Evolutionary conservation across 2,113 vertebrate genomes (phyloP).

Genomic region (Cairina moschata): DNA sequence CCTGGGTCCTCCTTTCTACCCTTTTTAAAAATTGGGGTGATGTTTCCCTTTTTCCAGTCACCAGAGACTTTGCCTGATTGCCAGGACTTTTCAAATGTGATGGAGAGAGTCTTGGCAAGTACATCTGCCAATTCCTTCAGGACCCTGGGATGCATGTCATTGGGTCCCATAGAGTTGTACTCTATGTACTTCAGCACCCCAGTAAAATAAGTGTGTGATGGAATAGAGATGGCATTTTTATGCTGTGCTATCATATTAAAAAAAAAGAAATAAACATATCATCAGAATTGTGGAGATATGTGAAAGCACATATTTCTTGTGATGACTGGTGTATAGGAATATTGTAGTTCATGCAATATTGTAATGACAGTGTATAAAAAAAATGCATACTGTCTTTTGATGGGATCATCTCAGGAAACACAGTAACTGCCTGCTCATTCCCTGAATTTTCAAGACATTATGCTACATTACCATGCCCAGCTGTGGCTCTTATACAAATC

Average conservation of each 20-base stretch:
- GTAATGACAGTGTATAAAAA: background rate
- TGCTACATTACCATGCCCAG: background rate
- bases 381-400: background rate
- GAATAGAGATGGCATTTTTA: background rate
- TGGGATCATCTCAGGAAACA: background rate
- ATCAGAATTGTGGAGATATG: background rate
- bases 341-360: background rate
- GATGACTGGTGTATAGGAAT: background rate
- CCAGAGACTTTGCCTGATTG: too few species aligned
- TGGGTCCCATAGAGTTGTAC: too few species aligned
- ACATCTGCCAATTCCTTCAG: too few species aligned
- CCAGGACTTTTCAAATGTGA: too few species aligned
- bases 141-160: too few species aligned
- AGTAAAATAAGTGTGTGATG: background rate
- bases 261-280: fast-evolving
- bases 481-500: background rate
- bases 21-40: too few species aligned
- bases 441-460: background rate
- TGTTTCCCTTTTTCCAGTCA: too few species aligned
- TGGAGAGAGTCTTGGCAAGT: too few species aligned
- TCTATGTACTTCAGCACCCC: background rate
- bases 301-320: background rate
- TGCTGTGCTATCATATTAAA: background rate
- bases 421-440: background rate
- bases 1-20: too few species aligned